Percentiles rank a stretch among this genome's conserved stretches.
phyloP scores from a whole-genome alignment of 92 coral and sea anemone species.

The Phenganax stokvisi region DNA sequence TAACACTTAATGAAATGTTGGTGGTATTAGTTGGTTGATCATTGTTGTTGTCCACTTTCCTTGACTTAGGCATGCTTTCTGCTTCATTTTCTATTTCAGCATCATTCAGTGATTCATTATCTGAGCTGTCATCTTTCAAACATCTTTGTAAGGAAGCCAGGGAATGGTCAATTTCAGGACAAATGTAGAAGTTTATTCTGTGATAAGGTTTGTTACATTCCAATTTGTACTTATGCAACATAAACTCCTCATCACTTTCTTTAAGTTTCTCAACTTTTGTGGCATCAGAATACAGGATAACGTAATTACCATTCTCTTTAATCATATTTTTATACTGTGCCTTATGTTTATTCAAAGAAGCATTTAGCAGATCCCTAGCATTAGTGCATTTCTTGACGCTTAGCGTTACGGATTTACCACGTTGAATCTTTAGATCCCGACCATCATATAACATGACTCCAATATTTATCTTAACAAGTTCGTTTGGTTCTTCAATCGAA shows the following conservation, averaged over 20 bases:
- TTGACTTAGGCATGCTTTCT: not conserved
- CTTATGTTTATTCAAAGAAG: too few relatives aligned
- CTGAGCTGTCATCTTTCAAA: not conserved
- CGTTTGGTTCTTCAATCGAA: not conserved
- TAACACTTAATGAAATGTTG: not conserved
- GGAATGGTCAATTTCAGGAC: constrained; percentile 31
- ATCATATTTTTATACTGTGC: too few relatives aligned
- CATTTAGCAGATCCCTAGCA: too few relatives aligned
- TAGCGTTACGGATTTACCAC: too few relatives aligned
- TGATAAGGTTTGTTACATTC: constrained; percentile 47
- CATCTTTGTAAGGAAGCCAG: constrained; percentile 3
- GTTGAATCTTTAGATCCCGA: too few relatives aligned
- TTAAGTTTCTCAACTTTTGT: constrained; percentile 42
- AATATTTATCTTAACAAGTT: too few relatives aligned
- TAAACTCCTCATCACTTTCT: constrained; percentile 40
- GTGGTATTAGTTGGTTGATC: constrained; percentile 8
- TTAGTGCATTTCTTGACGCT: too few relatives aligned
- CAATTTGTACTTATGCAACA: constrained; percentile 43
- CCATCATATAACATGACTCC: too few relatives aligned
- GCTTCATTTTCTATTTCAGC: not conserved
- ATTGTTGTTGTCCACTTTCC: not conserved
- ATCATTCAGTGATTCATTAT: not conserved
- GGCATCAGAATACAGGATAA: constrained; percentile 40
- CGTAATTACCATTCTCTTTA: not conserved
- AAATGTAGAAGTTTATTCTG: constrained; percentile 12